Percentiles rank a stretch among this genome's conserved stretches.
phyloP scores from a whole-genome alignment of 2,113 vertebrate species.

The Taurulus bubalis region DNA sequence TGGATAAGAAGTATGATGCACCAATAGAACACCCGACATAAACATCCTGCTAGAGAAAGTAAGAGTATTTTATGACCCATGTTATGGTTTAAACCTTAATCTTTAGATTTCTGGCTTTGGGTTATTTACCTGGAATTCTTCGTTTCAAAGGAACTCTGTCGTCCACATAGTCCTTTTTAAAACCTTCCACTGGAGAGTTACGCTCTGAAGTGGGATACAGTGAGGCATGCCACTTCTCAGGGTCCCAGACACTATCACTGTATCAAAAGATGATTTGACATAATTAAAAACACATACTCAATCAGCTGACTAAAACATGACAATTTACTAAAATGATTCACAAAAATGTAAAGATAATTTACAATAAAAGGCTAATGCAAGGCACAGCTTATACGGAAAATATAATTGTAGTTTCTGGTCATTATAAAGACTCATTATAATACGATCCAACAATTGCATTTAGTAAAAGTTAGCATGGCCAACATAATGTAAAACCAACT shows the following conservation, averaged over 20 bases:
- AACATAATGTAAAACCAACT: not conserved
- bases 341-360: not conserved
- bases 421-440: not conserved
- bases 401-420: not conserved
- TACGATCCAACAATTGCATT: not conserved
- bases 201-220: conserved; percentile 93
- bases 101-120: not conserved
- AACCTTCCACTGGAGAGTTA: conserved; percentile 90
- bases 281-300: not conserved
- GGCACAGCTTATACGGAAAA: not conserved
- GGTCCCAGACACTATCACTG: conserved; percentile 98
- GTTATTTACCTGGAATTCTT: conserved; percentile 89
- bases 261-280: conserved; percentile 19
- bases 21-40: not conserved
- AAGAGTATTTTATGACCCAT: not conserved
- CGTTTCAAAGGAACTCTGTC: conserved; percentile 91
- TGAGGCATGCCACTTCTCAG: conserved; percentile 99
- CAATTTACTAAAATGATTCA: not conserved
- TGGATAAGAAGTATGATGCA: not conserved
- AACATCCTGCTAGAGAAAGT: not conserved
- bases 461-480: not conserved
- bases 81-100: not conserved
- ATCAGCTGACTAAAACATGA: not conserved
- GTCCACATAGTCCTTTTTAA: conserved; percentile 91
- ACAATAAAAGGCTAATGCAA: not conserved